Evolutionary conservation across 2,797 vertebrate genomes (phyloP).

Genomic region (Atherinosoma microstoma): DNA sequence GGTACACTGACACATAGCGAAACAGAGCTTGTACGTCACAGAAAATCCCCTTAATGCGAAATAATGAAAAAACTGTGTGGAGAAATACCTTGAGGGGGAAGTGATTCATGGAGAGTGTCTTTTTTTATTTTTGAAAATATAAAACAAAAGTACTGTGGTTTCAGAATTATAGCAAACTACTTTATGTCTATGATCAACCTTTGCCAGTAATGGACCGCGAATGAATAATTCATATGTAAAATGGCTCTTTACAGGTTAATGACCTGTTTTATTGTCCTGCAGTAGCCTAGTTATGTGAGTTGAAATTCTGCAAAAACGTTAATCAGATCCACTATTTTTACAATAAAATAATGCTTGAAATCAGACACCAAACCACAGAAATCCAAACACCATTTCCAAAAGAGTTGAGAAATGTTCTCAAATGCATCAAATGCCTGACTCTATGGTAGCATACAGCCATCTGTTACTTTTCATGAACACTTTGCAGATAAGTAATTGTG

Average conservation of each 20-base stretch:
- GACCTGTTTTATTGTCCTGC: not conserved
- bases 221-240: not conserved
- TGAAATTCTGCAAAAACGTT: not conserved
- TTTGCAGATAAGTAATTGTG: not conserved
- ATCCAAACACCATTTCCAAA: not conserved
- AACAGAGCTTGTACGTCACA: conserved; percentile 18
- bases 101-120: conserved; percentile 8
- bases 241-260: not conserved
- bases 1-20: conserved; percentile 17
- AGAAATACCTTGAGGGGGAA: not conserved
- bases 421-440: not conserved
- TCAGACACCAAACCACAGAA: not conserved
- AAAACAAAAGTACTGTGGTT: not conserved
- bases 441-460: not conserved
- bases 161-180: not conserved
- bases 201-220: not conserved
- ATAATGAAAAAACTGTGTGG: conserved; percentile 16
- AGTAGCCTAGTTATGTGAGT: not conserved
- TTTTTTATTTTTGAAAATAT: conserved; percentile 21
- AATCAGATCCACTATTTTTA: not conserved
- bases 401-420: not conserved
- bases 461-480: not conserved
- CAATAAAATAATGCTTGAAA: not conserved
- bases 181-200: not conserved
- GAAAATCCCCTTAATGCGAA: conserved; percentile 28